Base-by-base conservation (phyloP, 2,888 invertebrate species). In the Muschampia plurimacula region DNA sequence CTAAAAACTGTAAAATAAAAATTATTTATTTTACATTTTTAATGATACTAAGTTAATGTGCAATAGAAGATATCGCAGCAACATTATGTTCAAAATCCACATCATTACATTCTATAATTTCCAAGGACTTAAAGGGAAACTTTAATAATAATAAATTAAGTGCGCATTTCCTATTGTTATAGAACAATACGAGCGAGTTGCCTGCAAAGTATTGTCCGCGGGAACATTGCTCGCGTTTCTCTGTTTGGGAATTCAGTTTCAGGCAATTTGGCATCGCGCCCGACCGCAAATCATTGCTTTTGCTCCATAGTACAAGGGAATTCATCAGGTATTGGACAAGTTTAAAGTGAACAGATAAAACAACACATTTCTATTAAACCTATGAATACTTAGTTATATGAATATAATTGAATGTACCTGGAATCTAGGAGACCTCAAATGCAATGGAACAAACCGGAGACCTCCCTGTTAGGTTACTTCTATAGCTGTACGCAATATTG, bases 191-290 rank as follows among this genome's bases (percentile, higher is more conserved):
- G 39, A 55, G 52, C 39, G 57, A 57, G 73, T 62, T 72, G 44
- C 7, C 57, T 64, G 46, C 55, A 62, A 68, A 67, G 72, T 67
- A 72, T 72, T 72, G 67, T 72, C 44, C 67, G 62, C 55, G 62
- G 83, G 46, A 67, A 66, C 80, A 83, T 86, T 84, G 83, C 84
- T 81, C 78, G 74, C 66, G 74, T 79, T 79, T 82, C 82, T 71
- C 82, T 81, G 82, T 84, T 84, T 84, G 85, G 82, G 83, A 84
- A 87, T 86, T 81, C 82, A 81, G 82, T 83, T 79, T 83, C 80
- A 81, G 81, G 85, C 86, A 86, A 86, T 88, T 89, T 89, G 89
- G 89, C 89, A 84, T 80, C 74, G 78, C 79, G 88, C 88, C 89
- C 85, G 60, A 76, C 76, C 72, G 78, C 76, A 76, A 77, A 78